Base-by-base conservation (phyloP, 30 jellyfish, hydroid and myxozoan species). In the Clytia hemisphaerica region DNA sequence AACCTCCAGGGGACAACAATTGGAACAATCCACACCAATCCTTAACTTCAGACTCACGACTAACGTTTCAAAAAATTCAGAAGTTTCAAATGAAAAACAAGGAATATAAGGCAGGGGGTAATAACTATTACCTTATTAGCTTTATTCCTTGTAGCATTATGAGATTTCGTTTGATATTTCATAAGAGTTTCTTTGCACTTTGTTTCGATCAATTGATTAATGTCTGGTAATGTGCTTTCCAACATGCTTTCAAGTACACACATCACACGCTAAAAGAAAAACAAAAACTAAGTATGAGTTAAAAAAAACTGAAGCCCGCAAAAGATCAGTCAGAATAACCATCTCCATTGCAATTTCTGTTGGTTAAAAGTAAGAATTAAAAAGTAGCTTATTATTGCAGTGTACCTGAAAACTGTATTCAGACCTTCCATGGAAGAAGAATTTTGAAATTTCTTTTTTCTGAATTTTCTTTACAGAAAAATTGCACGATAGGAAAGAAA, bases 81-180 rank as follows among this genome's bases (percentile, higher is more conserved):
- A 63, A 71, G 22, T 73, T 71, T 44, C 9, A 33, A 68, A 6
- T 30, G 33, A 68, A 18, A 61, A 0, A 31, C 0, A 26, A 0
- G 29, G 14, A 22, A 1, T 14, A 1, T 61, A 2, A 15, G 4
- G 16, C 32, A 9, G 15, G 0, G 54, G 3, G 16, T 59, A 18
- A 6, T n/a, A n/a, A 28, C 4, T 27, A 54, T 4, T 21, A 80
- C 93, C 85, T 80, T 80, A 12, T 69, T 59, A 2, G 93, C 61
- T 62, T 80, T 80, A 48, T 60, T 71, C 36, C 50, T 71, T 32
- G 76, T 81, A 6, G 84, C 85, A 22, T 65, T 69, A 19, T 80
- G 84, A 27, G 34, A 24, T 9, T 84, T 48, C 5, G 54, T 25
- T 44, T 65, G 10, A 60, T 69, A 68, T 14, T 27, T 18, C 44